Evolutionary conservation across 2,797 vertebrate species (phyloP).

Genomic region (Sylvia borin): DNA sequence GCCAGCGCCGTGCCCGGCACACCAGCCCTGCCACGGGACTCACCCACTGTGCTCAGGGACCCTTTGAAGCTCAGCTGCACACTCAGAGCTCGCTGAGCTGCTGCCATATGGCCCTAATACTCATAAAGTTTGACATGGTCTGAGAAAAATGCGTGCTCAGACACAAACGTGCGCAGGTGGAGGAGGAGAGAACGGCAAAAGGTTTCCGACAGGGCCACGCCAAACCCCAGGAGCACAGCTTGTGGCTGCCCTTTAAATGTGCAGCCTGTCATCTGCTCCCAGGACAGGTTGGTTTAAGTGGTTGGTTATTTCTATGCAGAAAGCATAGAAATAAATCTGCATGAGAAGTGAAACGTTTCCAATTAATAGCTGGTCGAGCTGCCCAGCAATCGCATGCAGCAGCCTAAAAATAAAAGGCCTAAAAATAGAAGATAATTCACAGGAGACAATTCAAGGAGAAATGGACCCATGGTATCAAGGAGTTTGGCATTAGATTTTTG

Average conservation of each 20-base stretch:
- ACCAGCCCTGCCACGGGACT: neutral
- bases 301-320: neutral
- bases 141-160: neutral
- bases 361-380: constrained; percentile 35
- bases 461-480: neutral
- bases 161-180: neutral
- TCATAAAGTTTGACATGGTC: constrained; percentile 21
- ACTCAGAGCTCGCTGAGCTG: neutral
- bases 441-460: constrained; percentile 59
- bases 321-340: constrained; percentile 21
- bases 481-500: neutral
- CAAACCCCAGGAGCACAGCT: neutral
- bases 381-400: constrained; percentile 33
- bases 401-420: constrained; percentile 62
- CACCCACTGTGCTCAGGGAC: neutral
- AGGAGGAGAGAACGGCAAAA: neutral
- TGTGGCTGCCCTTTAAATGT: neutral
- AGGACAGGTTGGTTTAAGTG: neutral
- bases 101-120: constrained; percentile 16
- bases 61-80: neutral
- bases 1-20: neutral
- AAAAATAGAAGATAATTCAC: constrained; percentile 65
- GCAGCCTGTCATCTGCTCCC: neutral
- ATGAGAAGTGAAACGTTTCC: constrained; percentile 18
- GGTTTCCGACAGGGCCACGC: neutral